Evolutionary conservation across 1,140 invertebrate genomes (phyloP).

Genomic region (Eupeodes corollae): DNA sequence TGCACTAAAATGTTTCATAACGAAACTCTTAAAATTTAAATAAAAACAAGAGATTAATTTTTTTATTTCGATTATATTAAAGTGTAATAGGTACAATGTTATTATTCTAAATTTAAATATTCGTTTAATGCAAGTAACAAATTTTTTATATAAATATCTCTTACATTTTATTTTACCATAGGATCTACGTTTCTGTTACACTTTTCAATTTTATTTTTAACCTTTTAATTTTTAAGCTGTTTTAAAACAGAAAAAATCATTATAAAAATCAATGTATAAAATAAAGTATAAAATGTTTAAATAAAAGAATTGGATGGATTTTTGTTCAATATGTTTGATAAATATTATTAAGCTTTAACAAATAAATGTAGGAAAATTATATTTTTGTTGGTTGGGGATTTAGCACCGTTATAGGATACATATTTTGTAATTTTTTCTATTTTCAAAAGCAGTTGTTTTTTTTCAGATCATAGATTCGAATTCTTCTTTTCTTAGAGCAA

Average conservation of each 20-base stretch:
- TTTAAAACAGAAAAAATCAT: neutral
- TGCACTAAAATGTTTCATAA: no score
- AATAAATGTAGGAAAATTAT: no score
- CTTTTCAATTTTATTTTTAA: neutral
- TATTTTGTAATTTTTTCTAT: conserved; percentile 28
- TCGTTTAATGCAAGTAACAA: neutral
- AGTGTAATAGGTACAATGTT: neutral
- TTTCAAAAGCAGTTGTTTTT: conserved; percentile 1
- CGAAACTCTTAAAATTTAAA: neutral
- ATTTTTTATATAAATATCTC: neutral
- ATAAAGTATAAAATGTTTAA: conserved; percentile 7
- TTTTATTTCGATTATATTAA: neutral
- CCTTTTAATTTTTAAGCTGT: neutral
- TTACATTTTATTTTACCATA: neutral
- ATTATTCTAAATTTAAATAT: neutral
- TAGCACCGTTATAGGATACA: conserved; percentile 36
- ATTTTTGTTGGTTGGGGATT: conserved; percentile 10
- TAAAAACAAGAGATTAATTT: neutral
- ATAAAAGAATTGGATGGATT: conserved; percentile 4
- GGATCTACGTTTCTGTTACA: neutral
- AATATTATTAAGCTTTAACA: conserved; percentile 6
- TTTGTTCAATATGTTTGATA: neutral
- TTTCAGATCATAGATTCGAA: conserved; percentile 1
- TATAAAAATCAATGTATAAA: conserved; percentile 16
- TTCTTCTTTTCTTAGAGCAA: neutral